Evolutionary conservation across 2,113 vertebrate genomes (phyloP).

Genomic region (Menidia beryllina): DNA sequence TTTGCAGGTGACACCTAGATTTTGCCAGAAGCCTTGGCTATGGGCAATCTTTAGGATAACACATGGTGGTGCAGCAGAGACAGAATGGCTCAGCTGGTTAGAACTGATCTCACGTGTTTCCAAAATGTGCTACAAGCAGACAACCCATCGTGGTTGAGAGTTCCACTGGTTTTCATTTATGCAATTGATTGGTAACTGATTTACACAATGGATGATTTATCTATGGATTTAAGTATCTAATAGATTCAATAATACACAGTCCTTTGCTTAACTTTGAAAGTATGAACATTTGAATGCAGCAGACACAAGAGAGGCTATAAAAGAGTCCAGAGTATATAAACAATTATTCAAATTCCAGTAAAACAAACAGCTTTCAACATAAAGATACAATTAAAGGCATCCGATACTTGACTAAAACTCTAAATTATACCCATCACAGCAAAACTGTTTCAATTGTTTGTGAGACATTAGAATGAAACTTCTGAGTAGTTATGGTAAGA

Average conservation of each 20-base stretch:
- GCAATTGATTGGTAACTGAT: conserved; percentile 26
- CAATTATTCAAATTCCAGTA: conserved; percentile 25
- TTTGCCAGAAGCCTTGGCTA: conserved; percentile 41
- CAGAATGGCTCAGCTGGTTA: conserved; percentile 10
- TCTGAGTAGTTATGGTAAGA: neutral
- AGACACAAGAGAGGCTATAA: conserved; percentile 13
- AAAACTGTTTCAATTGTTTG: neutral
- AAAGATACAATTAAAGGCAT: conserved; percentile 12
- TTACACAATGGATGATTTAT: conserved; percentile 19
- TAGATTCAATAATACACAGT: conserved; percentile 8
- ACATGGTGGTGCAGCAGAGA: conserved; percentile 31
- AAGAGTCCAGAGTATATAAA: conserved; percentile 29
- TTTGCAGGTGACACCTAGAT: conserved; percentile 42
- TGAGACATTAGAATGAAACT: neutral
- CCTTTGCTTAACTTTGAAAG: conserved; percentile 1
- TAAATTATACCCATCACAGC: neutral
- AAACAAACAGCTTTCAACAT: conserved; percentile 4
- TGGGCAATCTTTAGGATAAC: conserved; percentile 26
- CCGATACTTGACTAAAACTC: conserved; percentile 18
- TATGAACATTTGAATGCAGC: conserved; percentile 4
- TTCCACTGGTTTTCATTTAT: conserved; percentile 35
- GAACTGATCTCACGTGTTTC: conserved; percentile 12
- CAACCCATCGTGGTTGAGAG: neutral
- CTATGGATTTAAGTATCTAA: conserved; percentile 17
- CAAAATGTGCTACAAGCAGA: neutral